phyloP scores from a whole-genome alignment of 2,113 vertebrate genomes.

The Plecturocebus donacophilus region DNA sequence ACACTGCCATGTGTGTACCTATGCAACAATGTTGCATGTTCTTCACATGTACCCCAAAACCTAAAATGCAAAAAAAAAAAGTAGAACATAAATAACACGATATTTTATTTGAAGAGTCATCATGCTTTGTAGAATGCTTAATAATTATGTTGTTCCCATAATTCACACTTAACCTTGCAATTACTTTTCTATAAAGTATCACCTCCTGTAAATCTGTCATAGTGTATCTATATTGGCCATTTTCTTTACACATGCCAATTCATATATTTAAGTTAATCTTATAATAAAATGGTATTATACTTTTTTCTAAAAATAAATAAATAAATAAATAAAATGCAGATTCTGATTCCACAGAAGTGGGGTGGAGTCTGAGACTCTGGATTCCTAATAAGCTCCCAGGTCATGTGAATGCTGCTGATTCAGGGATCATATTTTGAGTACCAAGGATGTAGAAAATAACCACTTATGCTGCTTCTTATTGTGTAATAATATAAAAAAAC shows the following conservation, averaged over 20 bases:
- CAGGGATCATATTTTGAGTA: neutral
- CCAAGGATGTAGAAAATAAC: neutral
- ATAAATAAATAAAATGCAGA: too few relatives aligned
- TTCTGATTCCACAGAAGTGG: neutral
- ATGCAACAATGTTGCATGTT: too few relatives aligned
- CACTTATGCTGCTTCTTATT: neutral
- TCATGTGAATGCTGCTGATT: neutral
- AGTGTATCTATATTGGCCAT: rapidly evolving
- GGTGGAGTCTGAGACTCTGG: neutral
- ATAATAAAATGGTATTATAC: neutral
- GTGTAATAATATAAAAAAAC: neutral
- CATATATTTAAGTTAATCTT: neutral
- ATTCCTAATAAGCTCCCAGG: neutral
- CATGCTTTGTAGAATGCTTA: neutral
- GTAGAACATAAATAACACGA: neutral
- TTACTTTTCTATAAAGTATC: neutral
- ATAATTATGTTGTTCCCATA: neutral
- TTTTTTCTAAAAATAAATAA: neutral
- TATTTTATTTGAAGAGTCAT: neutral
- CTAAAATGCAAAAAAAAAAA: neutral
- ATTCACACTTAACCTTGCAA: neutral
- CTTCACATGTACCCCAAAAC: too few relatives aligned
- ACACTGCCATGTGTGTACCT: too few relatives aligned
- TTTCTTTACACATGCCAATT: neutral
- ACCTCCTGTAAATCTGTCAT: neutral